Evolutionary conservation across 2,113 vertebrate species (phyloP).

Genomic region (Shinisaurus crocodilurus): DNA sequence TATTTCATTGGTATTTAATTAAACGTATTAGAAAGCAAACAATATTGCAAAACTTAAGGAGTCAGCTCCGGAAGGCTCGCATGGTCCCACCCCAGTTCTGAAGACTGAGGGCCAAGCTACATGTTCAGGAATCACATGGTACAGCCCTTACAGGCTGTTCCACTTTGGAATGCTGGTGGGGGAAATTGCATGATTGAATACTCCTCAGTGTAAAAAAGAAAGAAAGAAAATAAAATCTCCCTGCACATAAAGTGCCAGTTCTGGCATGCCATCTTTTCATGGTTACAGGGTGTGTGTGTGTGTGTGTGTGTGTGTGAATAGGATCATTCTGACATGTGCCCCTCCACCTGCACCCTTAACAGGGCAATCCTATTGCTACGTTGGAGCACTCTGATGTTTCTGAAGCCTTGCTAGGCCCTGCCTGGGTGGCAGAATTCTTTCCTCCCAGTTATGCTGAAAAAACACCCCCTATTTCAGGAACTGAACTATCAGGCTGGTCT

Average conservation of each 20-base stretch:
- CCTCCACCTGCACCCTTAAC: not conserved
- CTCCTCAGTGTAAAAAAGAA: not conserved
- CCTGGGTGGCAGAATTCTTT: too few relatives aligned
- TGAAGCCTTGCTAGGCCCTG: too few relatives aligned
- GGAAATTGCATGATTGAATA: not conserved
- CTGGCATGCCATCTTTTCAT: not conserved
- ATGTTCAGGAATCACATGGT: not conserved
- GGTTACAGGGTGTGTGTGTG: not conserved
- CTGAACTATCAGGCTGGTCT: too few relatives aligned
- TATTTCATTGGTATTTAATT: conserved; percentile 48
- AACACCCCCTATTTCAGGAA: too few relatives aligned
- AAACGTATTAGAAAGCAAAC: conserved; percentile 17
- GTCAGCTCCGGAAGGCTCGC: not conserved
- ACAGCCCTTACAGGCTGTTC: not conserved
- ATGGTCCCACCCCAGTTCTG: conserved; percentile 39
- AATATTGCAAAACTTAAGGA: conserved; percentile 25
- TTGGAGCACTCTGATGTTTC: too few relatives aligned
- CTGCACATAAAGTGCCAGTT: not conserved
- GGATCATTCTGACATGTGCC: too few relatives aligned
- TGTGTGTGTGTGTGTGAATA: too few relatives aligned
- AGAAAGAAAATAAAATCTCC: not conserved
- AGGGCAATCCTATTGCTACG: not conserved
- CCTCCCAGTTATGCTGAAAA: too few relatives aligned
- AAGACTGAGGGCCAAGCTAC: conserved; percentile 50
- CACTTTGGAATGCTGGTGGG: not conserved